Evolutionary conservation across 2,888 invertebrate species (phyloP).

Genomic region (Dione juno): DNA sequence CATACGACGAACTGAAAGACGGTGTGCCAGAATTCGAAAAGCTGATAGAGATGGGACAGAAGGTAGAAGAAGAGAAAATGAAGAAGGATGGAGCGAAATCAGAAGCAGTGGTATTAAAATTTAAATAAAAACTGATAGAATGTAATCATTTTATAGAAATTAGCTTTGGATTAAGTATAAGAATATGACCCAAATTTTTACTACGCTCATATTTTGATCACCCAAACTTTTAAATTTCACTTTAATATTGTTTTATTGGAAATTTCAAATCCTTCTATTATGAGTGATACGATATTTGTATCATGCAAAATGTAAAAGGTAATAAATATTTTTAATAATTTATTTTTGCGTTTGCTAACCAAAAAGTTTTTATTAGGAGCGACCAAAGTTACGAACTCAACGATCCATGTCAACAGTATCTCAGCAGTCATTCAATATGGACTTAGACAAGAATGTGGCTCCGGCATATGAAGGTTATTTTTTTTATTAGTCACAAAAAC

Average conservation of each 20-base stretch:
- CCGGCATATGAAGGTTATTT: conserved; percentile 70
- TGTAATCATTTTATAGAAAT: too few species aligned
- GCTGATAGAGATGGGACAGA: conserved; percentile 70
- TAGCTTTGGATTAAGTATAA: too few species aligned
- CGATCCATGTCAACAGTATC: conserved; percentile 75
- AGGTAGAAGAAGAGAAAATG: conserved; percentile 67
- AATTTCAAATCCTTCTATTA: too few species aligned
- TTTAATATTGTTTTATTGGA: too few species aligned
- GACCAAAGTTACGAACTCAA: conserved; percentile 67
- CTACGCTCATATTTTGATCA: too few species aligned
- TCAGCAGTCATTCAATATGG: conserved; percentile 72
- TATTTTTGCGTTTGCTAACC: neutral
- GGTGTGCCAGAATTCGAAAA: conserved; percentile 70
- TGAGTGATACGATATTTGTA: too few species aligned
- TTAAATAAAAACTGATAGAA: neutral
- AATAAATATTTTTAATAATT: too few species aligned
- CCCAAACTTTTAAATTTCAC: too few species aligned
- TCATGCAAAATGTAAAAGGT: too few species aligned
- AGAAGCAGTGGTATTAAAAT: conserved; percentile 56
- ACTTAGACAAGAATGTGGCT: conserved; percentile 65
- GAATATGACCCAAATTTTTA: too few species aligned
- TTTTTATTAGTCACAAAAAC: conserved; percentile 16
- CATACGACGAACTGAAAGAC: conserved; percentile 84
- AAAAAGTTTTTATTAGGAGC: conserved; percentile 57
- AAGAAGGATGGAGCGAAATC: conserved; percentile 69